These are phyloP conservation scores for Drosophila tani DNA, from an alignment of 1,140 invertebrate genomes.

Conservation along the genomic window DNA sequence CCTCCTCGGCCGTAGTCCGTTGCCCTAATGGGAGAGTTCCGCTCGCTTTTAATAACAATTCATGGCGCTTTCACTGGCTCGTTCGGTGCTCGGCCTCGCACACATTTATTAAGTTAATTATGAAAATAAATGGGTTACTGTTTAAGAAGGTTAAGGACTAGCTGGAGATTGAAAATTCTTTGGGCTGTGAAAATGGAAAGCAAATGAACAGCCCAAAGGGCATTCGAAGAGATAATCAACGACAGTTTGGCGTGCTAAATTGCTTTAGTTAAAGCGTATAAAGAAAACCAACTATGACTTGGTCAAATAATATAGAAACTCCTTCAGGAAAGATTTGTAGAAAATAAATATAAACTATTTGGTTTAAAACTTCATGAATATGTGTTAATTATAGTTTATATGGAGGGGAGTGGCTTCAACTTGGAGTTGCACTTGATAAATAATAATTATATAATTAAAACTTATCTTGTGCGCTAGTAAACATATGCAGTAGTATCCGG, in stretches of 20 bases:
- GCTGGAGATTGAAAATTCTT: slow-evolving; percentile 4
- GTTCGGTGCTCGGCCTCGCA: slow-evolving; percentile 48
- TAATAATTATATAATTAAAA: too few relatives aligned
- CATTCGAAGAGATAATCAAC: neutral
- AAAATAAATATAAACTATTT: too few relatives aligned
- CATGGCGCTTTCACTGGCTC: slow-evolving; percentile 66
- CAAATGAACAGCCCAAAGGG: neutral
- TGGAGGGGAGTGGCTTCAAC: too few relatives aligned
- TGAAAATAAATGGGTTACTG: slow-evolving; percentile 63
- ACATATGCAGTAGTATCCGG: too few relatives aligned
- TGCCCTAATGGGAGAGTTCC: slow-evolving; percentile 55
- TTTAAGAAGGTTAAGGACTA: slow-evolving; percentile 1
- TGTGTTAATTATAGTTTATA: too few relatives aligned
- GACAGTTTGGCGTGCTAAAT: slow-evolving; percentile 5
- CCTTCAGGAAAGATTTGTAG: too few relatives aligned
- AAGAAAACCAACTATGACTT: neutral
- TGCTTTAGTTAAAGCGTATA: neutral
- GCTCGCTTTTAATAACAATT: slow-evolving; percentile 73
- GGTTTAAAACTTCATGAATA: too few relatives aligned
- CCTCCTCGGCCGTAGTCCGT: neutral
- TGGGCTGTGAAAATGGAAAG: neutral
- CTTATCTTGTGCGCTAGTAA: too few relatives aligned
- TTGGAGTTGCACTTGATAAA: too few relatives aligned
- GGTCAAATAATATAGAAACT: neutral
- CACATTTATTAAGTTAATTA: slow-evolving; percentile 77